Base-by-base conservation (phyloP, 2,888 invertebrate species). In the Chrysolina oricalcia region DNA sequence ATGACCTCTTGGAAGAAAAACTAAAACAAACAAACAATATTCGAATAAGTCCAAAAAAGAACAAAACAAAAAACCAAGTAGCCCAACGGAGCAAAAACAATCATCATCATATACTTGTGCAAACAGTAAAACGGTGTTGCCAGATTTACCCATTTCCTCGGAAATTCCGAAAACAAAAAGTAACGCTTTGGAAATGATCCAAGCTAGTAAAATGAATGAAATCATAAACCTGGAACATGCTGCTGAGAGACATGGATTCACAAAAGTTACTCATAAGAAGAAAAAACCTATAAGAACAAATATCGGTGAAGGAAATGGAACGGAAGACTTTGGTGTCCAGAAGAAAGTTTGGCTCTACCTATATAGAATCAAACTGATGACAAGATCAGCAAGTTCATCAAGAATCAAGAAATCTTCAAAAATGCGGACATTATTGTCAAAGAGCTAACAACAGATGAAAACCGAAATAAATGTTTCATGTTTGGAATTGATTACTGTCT, bases 291-390 rank as follows among this genome's bases (percentile, higher is more conserved):
- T 43, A 43, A 43, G 6, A 43, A 43, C 43, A 43, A 43, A 43
- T 43, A 43, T 43, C 10, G 43, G 43, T 43, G 43, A 43, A 43
- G 43, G 43, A 10, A 5, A 13, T 50, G 50, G 2, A 50, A 17
- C 50, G 15, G n/a, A 50, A 17, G 50, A 50, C 50, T 50, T 50
- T 17, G 50, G 50, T 15, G 50, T 50, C 17, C 50, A 11, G 50
- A n/a, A 50, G 17, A 50, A 50, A 50, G 50, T 50, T 50, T 50
- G n/a, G 50, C 17, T 50, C 50, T 50, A 50, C 50, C 17, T 50
- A 2, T 17, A 13, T 17, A 50, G n/a, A 17, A 15, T 50, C 8
- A 50, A 50, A 50, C 50, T 17, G 50, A 50, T 50, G 50, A 50
- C 15, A 50, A 50, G 17, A 50, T 43, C 43, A 43, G 43, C 43